phyloP scores from a whole-genome alignment of 2,113 vertebrate genomes.

The Noturus placidus region DNA sequence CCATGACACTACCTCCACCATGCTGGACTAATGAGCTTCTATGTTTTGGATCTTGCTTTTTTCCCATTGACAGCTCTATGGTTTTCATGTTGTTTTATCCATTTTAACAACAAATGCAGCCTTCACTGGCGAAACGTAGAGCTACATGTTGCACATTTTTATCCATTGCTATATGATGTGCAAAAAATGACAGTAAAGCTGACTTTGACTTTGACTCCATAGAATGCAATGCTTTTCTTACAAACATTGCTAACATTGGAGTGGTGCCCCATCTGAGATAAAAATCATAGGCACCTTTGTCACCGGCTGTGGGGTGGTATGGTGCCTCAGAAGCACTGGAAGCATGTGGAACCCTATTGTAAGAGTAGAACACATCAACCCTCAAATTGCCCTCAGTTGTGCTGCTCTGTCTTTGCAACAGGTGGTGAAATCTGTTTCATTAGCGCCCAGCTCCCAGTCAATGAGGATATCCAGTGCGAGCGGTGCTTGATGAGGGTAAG shows the following conservation, averaged over 20 bases:
- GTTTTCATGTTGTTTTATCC: too few species aligned
- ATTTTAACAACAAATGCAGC: too few species aligned
- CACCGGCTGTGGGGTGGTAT: neutral
- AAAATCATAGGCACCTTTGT: neutral
- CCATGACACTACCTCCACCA: too few species aligned
- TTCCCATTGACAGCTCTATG: too few species aligned
- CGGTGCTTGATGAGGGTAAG: neutral
- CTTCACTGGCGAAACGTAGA: too few species aligned
- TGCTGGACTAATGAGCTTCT: too few species aligned
- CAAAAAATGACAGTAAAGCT: too few species aligned
- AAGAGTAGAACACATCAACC: neutral
- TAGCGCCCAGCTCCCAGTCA: neutral
- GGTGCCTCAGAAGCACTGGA: neutral
- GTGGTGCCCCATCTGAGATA: neutral
- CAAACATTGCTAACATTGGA: neutral
- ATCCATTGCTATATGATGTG: too few species aligned
- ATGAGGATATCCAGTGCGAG: neutral
- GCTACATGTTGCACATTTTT: too few species aligned
- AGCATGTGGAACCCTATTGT: neutral
- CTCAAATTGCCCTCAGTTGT: neutral
- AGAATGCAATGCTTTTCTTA: neutral
- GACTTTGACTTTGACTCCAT: too few species aligned
- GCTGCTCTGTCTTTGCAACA: neutral
- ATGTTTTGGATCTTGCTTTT: too few species aligned
- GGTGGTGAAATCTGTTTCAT: neutral